Evolutionary conservation across 2,888 invertebrate species (phyloP).

Genomic region (Phyto melanocephala): DNA sequence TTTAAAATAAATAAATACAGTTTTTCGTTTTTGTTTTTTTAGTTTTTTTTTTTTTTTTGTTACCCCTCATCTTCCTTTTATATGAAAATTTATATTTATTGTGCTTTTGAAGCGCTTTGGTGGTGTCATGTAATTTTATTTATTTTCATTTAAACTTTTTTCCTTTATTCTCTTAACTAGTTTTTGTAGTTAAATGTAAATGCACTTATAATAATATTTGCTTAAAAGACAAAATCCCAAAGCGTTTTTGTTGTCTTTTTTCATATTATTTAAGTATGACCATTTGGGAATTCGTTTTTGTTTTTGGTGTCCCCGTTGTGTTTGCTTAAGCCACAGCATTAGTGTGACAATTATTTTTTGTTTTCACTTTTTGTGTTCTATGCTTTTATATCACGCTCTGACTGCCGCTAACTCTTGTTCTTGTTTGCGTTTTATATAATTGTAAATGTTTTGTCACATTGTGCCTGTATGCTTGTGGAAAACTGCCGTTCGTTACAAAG

Average conservation of each 20-base stretch:
- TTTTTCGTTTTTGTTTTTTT: not conserved
- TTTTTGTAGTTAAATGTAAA: conserved; percentile 28
- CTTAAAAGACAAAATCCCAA: conserved; percentile 41
- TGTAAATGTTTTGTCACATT: not conserved
- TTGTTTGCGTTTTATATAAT: conserved; percentile 15
- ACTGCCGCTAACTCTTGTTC: not conserved
- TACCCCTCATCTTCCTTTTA: not conserved
- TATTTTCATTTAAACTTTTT: conserved; percentile 25
- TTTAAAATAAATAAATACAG: conserved; percentile 11
- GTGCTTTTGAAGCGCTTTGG: conserved; percentile 38
- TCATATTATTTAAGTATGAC: conserved; percentile 3
- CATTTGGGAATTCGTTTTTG: conserved; percentile 36
- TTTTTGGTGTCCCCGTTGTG: conserved; percentile 29
- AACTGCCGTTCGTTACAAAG: conserved; percentile 40
- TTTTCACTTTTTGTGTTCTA: not conserved
- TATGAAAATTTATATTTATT: conserved; percentile 51
- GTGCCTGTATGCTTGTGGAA: not conserved
- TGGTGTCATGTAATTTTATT: conserved; percentile 57
- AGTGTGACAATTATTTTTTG: conserved; percentile 56
- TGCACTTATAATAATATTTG: conserved; percentile 43
- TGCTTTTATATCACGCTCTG: not conserved
- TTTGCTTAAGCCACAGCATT: conserved; percentile 51
- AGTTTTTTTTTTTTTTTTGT: not conserved
- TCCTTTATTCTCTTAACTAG: not conserved
- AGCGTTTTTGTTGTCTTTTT: conserved; percentile 21